Evolutionary conservation across 2,797 vertebrate species (phyloP).

Genomic region (Pantherophis vulpinus): DNA sequence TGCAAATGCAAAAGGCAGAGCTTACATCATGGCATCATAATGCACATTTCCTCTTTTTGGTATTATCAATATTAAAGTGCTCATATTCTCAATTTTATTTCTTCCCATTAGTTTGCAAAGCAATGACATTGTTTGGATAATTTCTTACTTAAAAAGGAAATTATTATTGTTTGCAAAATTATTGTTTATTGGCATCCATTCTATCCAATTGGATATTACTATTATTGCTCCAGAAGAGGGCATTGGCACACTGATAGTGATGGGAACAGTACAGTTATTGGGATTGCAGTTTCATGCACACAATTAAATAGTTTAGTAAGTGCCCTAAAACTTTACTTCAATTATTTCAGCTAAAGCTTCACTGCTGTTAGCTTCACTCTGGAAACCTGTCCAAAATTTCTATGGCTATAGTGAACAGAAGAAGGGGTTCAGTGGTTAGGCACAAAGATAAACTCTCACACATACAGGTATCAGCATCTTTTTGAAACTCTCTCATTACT

Average conservation of each 20-base stretch:
- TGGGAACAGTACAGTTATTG: background rate
- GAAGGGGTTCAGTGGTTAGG: background rate
- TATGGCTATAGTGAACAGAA: background rate
- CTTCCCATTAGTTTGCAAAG: background rate
- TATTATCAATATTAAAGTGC: background rate
- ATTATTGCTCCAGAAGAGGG: background rate
- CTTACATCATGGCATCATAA: background rate
- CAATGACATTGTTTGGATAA: background rate
- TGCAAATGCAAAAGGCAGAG: background rate
- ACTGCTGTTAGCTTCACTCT: background rate
- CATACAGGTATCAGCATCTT: background rate
- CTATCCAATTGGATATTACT: background rate
- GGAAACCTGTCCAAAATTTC: background rate
- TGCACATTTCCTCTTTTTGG: background rate
- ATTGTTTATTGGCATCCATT: background rate
- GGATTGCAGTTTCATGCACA: background rate
- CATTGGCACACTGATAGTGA: background rate
- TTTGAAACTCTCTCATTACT: background rate
- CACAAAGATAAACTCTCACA: background rate
- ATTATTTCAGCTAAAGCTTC: background rate
- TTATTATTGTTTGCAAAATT: background rate
- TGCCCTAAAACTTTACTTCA: background rate
- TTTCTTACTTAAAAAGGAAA: background rate
- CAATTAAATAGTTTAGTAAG: background rate
- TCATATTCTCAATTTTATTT: background rate